Conservation (phyloP, 2,113 vertebrate genomes). For the Python bivittatus region DNA sequence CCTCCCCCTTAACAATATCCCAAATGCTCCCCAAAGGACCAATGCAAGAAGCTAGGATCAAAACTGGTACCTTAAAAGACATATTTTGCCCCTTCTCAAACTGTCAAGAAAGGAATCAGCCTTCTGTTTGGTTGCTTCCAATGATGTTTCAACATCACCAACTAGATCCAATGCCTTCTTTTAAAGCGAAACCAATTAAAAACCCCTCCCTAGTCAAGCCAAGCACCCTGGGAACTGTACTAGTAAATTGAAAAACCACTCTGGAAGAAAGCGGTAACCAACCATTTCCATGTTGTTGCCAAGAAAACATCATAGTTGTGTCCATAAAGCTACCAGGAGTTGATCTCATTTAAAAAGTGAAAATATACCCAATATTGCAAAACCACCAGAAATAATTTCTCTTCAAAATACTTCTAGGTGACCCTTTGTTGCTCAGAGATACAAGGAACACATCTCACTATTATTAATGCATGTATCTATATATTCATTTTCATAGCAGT, state of each 20-base stretch:
- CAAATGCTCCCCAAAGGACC: too few relatives aligned
- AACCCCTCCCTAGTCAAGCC: too few relatives aligned
- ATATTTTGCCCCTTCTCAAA: too few relatives aligned
- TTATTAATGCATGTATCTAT: not conserved
- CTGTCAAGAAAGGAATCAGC: too few relatives aligned
- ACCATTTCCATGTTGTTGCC: not conserved
- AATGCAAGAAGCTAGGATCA: too few relatives aligned
- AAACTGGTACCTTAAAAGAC: too few relatives aligned
- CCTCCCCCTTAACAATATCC: too few relatives aligned
- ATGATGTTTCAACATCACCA: too few relatives aligned
- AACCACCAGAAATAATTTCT: not conserved
- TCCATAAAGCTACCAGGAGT: not conserved
- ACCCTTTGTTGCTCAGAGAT: not conserved
- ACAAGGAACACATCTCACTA: not conserved
- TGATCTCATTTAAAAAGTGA: not conserved
- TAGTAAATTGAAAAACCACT: not conserved
- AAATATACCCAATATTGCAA: not conserved
- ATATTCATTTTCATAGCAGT: not conserved
- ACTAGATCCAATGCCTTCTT: too few relatives aligned
- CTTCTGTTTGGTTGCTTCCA: too few relatives aligned
- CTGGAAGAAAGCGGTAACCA: not conserved
- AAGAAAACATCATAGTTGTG: accelerated
- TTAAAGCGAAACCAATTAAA: too few relatives aligned
- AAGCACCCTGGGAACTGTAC: too few relatives aligned
- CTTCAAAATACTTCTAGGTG: not conserved